Evolutionary conservation across 1,140 invertebrate species (phyloP).

Genomic region (Lamellibrachia luymesi): DNA sequence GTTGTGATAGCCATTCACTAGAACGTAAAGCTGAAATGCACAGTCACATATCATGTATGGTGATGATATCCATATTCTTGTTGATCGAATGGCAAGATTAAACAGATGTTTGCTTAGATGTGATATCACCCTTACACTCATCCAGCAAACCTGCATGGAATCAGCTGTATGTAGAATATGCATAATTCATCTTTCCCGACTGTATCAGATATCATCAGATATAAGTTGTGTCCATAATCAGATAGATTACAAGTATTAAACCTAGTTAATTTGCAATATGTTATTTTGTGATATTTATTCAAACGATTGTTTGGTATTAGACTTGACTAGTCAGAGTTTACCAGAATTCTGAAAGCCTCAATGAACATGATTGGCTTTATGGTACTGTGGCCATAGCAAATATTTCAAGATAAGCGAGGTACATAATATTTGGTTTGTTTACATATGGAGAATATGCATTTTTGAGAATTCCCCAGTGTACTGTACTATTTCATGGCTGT

Average conservation of each 20-base stretch:
- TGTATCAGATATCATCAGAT: not conserved
- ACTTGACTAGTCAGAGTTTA: no score
- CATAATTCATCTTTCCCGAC: not conserved
- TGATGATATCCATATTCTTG: not conserved
- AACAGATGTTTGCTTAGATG: not conserved
- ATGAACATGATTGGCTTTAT: no score
- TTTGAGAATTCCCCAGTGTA: not conserved
- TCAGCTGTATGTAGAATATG: not conserved
- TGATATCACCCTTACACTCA: not conserved
- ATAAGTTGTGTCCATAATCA: not conserved
- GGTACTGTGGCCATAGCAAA: no score
- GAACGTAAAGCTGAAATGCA: no score
- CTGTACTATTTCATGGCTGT: not conserved
- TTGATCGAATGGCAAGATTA: not conserved
- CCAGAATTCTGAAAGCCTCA: no score
- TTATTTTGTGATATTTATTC: no score
- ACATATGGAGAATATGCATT: conserved; percentile 24
- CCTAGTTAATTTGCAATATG: not conserved
- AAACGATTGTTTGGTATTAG: no score
- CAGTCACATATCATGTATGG: no score
- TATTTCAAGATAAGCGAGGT: not conserved
- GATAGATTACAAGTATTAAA: not conserved
- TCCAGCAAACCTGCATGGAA: not conserved
- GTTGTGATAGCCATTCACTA: no score
- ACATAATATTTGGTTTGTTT: not conserved